Evolutionary conservation across 2,888 invertebrate species (phyloP).

Genomic region (Epistrophella euchroma): DNA sequence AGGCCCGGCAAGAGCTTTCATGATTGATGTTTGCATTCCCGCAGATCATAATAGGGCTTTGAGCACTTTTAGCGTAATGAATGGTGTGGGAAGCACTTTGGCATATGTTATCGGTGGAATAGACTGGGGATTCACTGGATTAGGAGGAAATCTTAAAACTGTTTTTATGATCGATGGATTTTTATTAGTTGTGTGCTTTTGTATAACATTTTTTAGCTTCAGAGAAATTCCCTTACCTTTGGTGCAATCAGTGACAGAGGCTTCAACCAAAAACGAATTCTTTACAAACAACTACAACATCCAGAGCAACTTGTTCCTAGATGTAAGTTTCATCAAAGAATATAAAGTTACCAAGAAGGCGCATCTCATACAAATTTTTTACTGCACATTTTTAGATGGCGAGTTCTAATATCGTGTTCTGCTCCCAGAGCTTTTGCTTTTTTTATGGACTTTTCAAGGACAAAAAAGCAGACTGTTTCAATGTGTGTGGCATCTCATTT

Average conservation of each 20-base stretch:
- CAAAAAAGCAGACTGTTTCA: too few species aligned
- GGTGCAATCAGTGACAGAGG: conserved; percentile 81
- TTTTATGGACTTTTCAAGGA: too few species aligned
- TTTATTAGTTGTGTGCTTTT: conserved; percentile 85
- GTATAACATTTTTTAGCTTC: conserved; percentile 86
- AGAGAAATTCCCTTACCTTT: conserved; percentile 85
- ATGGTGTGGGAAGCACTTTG: conserved; percentile 87
- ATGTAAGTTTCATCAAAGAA: conserved; percentile 77
- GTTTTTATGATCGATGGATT: conserved; percentile 86
- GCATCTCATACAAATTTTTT: too few species aligned
- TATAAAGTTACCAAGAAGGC: too few species aligned
- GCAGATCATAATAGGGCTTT: conserved; percentile 87
- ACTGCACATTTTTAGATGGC: too few species aligned
- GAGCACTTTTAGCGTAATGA: conserved; percentile 87
- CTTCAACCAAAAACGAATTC: conserved; percentile 80
- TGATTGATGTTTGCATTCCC: conserved; percentile 86
- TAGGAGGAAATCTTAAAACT: conserved; percentile 86
- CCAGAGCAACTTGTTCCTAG: conserved; percentile 72
- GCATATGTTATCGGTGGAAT: conserved; percentile 86
- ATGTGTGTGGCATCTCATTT: too few species aligned
- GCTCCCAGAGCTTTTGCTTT: too few species aligned
- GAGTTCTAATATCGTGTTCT: too few species aligned
- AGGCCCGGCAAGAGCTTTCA: conserved; percentile 87
- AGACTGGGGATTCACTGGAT: conserved; percentile 85
- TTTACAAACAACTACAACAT: conserved; percentile 79